Conservation (phyloP, 2,797 vertebrate genomes). For the Tapera naevia region DNA sequence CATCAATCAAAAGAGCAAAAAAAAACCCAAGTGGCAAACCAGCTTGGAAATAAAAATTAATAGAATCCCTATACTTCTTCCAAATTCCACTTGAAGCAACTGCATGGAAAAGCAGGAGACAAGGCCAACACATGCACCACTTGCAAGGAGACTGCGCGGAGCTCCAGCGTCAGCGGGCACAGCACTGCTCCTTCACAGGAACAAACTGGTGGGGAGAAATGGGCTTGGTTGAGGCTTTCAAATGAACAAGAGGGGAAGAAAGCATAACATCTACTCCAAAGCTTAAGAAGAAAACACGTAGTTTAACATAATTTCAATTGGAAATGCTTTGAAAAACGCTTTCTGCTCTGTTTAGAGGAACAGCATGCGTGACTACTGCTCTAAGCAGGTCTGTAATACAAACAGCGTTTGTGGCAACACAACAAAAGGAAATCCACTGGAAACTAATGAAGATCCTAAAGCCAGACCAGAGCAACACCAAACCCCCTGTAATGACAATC, state of each 20-base stretch:
- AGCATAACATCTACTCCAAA: background rate
- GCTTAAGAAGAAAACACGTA: background rate
- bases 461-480: background rate
- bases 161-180: fast-evolving
- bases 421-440: too few species aligned
- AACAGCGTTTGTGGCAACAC: background rate
- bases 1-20: background rate
- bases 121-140: fast-evolving
- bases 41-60: background rate
- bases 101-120: background rate
- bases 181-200: background rate
- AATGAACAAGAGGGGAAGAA: background rate
- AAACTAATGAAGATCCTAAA: background rate
- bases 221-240: background rate
- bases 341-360: background rate
- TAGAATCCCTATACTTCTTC: background rate
- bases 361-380: background rate
- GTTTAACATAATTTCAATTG: background rate
- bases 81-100: background rate
- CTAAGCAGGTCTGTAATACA: background rate
- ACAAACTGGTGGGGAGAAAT: fast-evolving
- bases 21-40: fast-evolving
- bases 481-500: fast-evolving
- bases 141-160: fast-evolving
- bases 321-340: background rate